A percentile compares a stretch with the other conserved stretches of the same genome.
These are phyloP conservation scores for Dryoscopus gambensis DNA, from an alignment of 2,113 vertebrate species.

Conservation along the genomic window DNA sequence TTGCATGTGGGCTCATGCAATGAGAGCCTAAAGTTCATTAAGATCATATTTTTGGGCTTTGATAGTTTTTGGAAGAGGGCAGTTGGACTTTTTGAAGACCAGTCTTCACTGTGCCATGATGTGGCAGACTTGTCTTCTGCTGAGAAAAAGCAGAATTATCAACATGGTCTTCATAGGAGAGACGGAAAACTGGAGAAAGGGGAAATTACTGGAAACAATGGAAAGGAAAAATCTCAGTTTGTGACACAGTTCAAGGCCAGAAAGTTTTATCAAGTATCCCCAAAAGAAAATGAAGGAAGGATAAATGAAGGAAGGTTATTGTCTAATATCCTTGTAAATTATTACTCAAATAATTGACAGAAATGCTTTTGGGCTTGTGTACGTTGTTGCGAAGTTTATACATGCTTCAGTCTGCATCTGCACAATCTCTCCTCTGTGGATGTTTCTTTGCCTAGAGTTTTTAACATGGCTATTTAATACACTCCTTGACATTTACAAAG, in stretches of 20 bases:
- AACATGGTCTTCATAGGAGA: neutral
- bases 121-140: neutral
- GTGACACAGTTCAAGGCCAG: neutral
- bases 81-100: neutral
- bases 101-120: neutral
- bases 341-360: neutral
- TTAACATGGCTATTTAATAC: neutral
- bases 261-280: neutral
- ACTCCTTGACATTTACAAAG: neutral
- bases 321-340: neutral
- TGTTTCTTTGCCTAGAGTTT: constrained; percentile 1
- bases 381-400: neutral
- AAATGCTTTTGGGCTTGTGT: neutral
- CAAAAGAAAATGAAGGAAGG: neutral
- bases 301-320: neutral
- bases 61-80: neutral
- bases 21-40: neutral
- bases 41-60: neutral
- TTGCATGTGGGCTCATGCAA: neutral
- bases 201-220: neutral
- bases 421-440: neutral
- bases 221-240: neutral
- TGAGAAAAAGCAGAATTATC: neutral
- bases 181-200: neutral
- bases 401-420: neutral